Conservation (phyloP, 1,140 invertebrate genomes). For the Prorops nasuta region DNA sequence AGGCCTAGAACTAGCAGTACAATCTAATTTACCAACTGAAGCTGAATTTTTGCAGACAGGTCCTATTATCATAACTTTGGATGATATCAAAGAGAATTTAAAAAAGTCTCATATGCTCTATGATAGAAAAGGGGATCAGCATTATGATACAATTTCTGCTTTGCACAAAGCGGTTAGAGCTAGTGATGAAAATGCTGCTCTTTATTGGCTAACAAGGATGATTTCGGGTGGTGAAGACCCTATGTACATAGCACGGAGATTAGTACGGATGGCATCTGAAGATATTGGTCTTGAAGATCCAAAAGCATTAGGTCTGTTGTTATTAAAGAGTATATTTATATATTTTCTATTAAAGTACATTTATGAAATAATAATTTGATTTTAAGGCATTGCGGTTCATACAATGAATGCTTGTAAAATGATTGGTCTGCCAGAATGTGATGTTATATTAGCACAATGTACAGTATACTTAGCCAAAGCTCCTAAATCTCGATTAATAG, state of each 20-base stretch:
- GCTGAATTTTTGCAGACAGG: slow-evolving; percentile 27
- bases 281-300: slow-evolving; percentile 67
- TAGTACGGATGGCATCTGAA: slow-evolving; percentile 76
- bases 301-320: slow-evolving; percentile 52
- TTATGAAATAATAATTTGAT: not conserved
- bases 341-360: not conserved
- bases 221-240: slow-evolving; percentile 81
- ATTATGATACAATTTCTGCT: slow-evolving; percentile 82
- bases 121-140: slow-evolving; percentile 78
- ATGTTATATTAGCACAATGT: slow-evolving; percentile 75
- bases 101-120: slow-evolving; percentile 73
- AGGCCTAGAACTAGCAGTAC: slow-evolving; percentile 70
- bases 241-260: slow-evolving; percentile 74
- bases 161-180: slow-evolving; percentile 85
- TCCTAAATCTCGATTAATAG: slow-evolving; percentile 72
- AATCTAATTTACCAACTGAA: slow-evolving; percentile 51
- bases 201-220: slow-evolving; percentile 84
- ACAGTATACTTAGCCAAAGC: slow-evolving; percentile 74
- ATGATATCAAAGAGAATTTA: slow-evolving; percentile 64
- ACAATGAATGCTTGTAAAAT: slow-evolving; percentile 78
- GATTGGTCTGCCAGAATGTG: slow-evolving; percentile 79
- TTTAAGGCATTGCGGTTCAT: slow-evolving; percentile 62
- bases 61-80: slow-evolving; percentile 57
- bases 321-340: slow-evolving; percentile 19
- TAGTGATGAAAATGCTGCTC: slow-evolving; percentile 75